Evolutionary conservation across 1,140 invertebrate species (phyloP), one percentile per base, ranked within the genome.

Genomic region (Aphelenchoides besseyi): DNA sequence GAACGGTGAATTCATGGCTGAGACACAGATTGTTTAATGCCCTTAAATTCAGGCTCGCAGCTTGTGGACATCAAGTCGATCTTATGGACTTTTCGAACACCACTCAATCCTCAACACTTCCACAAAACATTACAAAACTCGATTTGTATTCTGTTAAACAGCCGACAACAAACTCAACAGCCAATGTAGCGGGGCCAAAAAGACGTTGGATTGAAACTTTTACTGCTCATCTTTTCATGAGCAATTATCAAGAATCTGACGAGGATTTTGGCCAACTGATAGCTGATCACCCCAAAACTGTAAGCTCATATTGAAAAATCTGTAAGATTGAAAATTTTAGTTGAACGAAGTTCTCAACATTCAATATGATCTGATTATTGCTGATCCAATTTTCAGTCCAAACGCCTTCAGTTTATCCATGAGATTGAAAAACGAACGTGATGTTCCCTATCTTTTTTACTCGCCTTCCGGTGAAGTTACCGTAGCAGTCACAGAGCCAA

Each of bases 241-340:
- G 23, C 55, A 29, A 5, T 33, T 5, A 5, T 28, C 55, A 59
- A 59, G 18, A 59, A 5, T 8, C 18, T 18, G 18, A 59, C 5
- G 55, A 5, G n/a, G n/a, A n/a, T 5, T 59, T 59, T 33, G 55
- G 5, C 55, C 18, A 33, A 33, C 18, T 59, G 55, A 59, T 59
- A 29, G 12, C 12, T 59, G 55, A 59, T 8, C 18, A 59, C 18
- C 55, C 55, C 26, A 12, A 59, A 28, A 23, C 23, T 59, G 41
- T 48, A 23, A 48, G 41, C 23, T 12, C n/a, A n/a, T n/a, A n/a
- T n/a, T n/a, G n/a, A n/a, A n/a, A n/a, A n/a, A n/a, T n/a, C n/a
- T n/a, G n/a, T 48, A 48, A 23, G 12, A 12, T 48, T 48, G 41
- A 48, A 23, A 16, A 48, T 48, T 59, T 59, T 28, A 59, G 55